A percentile compares a stretch with the other conserved stretches of the same genome.
These are phyloP conservation scores for Panurus biarmicus DNA, from an alignment of 2,113 vertebrate genomes.

Conservation along the genomic window DNA sequence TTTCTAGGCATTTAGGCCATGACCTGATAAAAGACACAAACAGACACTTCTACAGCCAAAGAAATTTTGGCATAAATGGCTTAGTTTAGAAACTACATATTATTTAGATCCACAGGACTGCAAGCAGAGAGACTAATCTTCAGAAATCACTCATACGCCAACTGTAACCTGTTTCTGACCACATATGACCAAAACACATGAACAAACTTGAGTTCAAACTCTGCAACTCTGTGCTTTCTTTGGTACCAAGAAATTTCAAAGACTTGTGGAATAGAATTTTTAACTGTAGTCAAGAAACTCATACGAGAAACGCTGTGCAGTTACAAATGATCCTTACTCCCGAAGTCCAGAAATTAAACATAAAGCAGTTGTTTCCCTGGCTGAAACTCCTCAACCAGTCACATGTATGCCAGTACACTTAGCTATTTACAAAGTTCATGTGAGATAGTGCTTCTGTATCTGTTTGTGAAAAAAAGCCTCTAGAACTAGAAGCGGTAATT, in stretches of 20 bases:
- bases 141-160: neutral
- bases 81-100: neutral
- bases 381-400: neutral
- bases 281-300: neutral
- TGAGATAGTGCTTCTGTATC: neutral
- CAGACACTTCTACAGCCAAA: neutral
- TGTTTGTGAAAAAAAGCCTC: neutral
- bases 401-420: neutral
- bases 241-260: neutral
- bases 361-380: neutral
- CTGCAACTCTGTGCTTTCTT: neutral
- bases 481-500: neutral
- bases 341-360: neutral
- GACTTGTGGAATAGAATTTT: neutral
- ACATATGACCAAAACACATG: neutral
- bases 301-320: neutral
- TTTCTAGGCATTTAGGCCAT: neutral
- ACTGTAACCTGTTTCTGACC: neutral
- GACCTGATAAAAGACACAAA: neutral
- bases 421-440: neutral
- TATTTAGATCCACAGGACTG: neutral
- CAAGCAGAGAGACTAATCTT: neutral
- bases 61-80: neutral
- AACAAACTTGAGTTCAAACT: neutral
- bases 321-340: neutral